Evolutionary conservation across 1,140 invertebrate genomes (phyloP).

Genomic region (Ladona fulva): DNA sequence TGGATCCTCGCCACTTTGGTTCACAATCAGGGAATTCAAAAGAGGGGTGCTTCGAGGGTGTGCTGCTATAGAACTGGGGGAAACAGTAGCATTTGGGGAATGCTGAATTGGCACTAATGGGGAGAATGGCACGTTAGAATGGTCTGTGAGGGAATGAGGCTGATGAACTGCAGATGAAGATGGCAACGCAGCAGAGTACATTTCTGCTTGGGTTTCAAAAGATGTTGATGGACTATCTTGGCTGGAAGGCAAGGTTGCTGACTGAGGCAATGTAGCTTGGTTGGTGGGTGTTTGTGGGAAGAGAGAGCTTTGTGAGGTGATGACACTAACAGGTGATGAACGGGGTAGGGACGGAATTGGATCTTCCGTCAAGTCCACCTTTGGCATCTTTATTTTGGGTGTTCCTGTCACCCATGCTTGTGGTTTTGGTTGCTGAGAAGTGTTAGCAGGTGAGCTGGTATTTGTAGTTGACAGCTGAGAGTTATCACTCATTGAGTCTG

Average conservation of each 20-base stretch:
- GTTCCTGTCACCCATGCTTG: neutral
- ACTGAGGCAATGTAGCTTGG: neutral
- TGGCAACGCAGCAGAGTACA: neutral
- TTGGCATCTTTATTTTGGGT: neutral
- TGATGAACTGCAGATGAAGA: neutral
- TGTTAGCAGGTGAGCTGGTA: neutral
- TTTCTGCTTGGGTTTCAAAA: neutral
- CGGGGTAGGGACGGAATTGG: neutral
- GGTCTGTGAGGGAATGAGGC: neutral
- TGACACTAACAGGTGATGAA: slow-evolving; percentile 12
- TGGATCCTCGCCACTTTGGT: neutral
- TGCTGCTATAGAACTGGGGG: neutral
- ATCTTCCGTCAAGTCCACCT: neutral
- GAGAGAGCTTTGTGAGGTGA: slow-evolving; percentile 9
- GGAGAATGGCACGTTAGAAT: neutral
- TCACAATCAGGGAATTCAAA: neutral
- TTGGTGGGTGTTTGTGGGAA: neutral
- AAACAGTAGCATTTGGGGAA: neutral
- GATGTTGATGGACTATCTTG: neutral
- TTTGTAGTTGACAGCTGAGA: neutral
- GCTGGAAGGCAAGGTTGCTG: neutral
- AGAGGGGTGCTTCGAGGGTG: neutral
- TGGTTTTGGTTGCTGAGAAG: neutral
- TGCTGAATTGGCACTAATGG: neutral
- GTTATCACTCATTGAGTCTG: neutral